Evolutionary conservation across 2,888 invertebrate species (phyloP).

Genomic region (Aelia acuminata): DNA sequence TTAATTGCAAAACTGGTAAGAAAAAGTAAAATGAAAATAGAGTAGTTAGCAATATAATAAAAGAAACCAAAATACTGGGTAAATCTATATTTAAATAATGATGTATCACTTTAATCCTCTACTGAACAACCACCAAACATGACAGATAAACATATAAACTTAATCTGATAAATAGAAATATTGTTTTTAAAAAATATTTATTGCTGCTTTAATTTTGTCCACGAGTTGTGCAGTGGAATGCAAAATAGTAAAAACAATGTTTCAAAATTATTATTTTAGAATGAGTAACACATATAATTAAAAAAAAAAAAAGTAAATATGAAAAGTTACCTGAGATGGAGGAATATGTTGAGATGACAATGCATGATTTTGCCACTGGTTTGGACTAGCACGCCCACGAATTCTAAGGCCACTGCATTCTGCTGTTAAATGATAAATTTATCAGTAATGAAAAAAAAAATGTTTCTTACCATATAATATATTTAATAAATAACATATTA

Average conservation of each 20-base stretch:
- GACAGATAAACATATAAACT: too few relatives aligned
- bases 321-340: conserved; percentile 45
- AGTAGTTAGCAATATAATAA: too few relatives aligned
- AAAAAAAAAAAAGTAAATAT: not conserved
- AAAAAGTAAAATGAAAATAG: too few relatives aligned
- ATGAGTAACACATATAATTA: not conserved
- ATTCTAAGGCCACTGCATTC: conserved; percentile 63
- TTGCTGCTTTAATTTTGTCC: too few relatives aligned
- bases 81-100: too few relatives aligned
- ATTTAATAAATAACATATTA: not conserved
- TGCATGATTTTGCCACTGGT: conserved; percentile 62
- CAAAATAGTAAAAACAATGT: not conserved
- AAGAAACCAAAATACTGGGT: too few relatives aligned
- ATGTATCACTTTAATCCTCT: too few relatives aligned
- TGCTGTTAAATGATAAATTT: conserved; percentile 54
- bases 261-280: not conserved
- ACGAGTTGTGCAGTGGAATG: too few relatives aligned
- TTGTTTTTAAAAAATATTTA: too few relatives aligned
- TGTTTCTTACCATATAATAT: not conserved
- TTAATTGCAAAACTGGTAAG: too few relatives aligned
- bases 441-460: not conserved
- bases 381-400: conserved; percentile 62
- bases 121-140: too few relatives aligned
- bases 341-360: conserved; percentile 51
- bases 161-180: too few relatives aligned